phyloP scores from a whole-genome alignment of 1,140 invertebrate species.

The Pachypeltis micranthus region DNA sequence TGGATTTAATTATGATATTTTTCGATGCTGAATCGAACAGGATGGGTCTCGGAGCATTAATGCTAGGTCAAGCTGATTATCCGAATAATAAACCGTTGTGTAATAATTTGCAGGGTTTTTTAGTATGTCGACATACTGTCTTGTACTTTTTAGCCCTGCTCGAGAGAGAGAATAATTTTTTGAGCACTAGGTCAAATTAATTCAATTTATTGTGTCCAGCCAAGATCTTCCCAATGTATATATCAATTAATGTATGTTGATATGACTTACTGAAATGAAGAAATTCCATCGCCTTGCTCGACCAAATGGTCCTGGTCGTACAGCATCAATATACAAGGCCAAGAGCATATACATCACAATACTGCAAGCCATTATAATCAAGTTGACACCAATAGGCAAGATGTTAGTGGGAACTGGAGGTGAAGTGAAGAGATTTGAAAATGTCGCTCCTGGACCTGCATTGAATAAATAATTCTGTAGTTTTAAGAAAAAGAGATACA shows the following conservation, averaged over 20 bases:
- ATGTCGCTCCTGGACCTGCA: not conserved
- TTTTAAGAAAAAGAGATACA: not conserved
- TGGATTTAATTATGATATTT: too few relatives aligned
- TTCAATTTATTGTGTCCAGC: not conserved
- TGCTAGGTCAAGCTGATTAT: not conserved
- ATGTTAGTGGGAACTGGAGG: not conserved
- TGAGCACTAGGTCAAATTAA: not conserved
- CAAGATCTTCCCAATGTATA: not conserved
- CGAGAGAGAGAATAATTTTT: too few relatives aligned
- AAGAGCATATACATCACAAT: constrained; percentile 24
- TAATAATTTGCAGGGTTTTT: not conserved
- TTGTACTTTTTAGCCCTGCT: not conserved
- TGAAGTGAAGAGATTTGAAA: not conserved
- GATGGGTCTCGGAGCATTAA: too few relatives aligned
- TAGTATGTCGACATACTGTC: not conserved
- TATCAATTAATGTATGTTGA: not conserved
- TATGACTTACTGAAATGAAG: constrained; percentile 2
- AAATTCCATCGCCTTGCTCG: constrained; percentile 27
- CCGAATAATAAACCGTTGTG: not conserved
- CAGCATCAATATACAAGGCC: constrained; percentile 41
- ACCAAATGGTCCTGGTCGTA: constrained; percentile 43
- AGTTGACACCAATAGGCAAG: not conserved
- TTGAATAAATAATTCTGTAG: not conserved
- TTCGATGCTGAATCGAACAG: too few relatives aligned
- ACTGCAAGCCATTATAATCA: constrained; percentile 30